Percentiles rank a stretch among this genome's conserved stretches.
These are phyloP conservation scores for human (Homo sapiens) DNA, from an alignment of 2,113 vertebrate species.

Conservation along the genomic window DNA sequence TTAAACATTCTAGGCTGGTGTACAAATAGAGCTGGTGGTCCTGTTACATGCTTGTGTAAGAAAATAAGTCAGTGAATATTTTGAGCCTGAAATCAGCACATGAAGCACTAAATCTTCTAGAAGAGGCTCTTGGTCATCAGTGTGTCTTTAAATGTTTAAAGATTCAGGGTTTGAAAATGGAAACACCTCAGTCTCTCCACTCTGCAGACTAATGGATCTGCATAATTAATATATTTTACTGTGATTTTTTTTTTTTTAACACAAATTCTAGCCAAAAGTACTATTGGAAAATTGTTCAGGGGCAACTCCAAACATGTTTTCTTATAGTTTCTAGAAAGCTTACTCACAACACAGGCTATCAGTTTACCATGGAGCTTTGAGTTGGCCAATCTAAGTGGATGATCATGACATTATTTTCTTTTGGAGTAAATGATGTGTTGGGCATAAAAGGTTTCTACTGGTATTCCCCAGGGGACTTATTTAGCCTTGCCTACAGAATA, in stretches of 20 bases:
- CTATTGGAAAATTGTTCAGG: not conserved
- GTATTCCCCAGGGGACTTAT: not conserved
- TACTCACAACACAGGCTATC: not conserved
- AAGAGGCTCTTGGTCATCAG: not conserved
- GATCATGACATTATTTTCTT: not conserved
- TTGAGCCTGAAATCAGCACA: not conserved
- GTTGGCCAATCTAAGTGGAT: not conserved
- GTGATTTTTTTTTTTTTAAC: conserved; percentile 44
- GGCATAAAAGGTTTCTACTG: not conserved
- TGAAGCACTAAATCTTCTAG: not conserved
- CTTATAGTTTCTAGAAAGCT: not conserved
- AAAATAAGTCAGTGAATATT: not conserved
- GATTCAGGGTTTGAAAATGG: conserved; percentile 19
- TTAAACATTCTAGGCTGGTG: not conserved
- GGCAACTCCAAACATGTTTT: not conserved
- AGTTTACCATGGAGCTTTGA: not conserved
- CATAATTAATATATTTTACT: conserved; percentile 53
- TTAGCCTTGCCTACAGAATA: not conserved
- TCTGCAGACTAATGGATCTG: conserved; percentile 39
- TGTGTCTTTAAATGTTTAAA: conserved; percentile 65
- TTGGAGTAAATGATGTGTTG: not conserved
- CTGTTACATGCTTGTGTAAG: not conserved
- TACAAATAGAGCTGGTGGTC: not conserved
- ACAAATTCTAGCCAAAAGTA: conserved; percentile 17
- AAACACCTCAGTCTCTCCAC: not conserved